Conservation (phyloP, 2,888 invertebrate genomes). For the Julus scandinavius region DNA sequence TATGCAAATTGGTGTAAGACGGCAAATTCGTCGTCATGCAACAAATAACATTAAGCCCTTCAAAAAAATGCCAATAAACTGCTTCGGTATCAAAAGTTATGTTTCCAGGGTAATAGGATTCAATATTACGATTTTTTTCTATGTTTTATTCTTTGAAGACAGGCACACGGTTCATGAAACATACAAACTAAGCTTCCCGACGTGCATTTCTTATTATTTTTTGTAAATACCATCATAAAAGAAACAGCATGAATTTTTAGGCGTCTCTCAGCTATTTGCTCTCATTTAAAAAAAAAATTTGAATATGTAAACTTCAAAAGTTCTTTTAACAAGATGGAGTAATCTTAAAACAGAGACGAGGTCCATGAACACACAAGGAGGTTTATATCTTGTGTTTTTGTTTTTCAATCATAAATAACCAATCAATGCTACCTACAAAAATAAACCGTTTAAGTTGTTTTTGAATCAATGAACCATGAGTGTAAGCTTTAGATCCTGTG, state of each 20-base stretch:
- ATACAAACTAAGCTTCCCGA: background rate
- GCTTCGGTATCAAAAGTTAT: slow-evolving; percentile 21
- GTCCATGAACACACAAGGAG: background rate
- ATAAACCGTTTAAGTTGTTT: background rate
- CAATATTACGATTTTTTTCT: background rate
- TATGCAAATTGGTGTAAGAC: background rate
- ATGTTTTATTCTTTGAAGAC: background rate
- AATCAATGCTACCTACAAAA: background rate
- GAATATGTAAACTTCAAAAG: background rate
- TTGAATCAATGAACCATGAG: background rate
- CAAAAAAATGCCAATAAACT: background rate
- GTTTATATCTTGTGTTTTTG: too few species aligned
- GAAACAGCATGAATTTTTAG: background rate
- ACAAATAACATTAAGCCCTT: slow-evolving; percentile 33
- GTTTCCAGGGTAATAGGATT: slow-evolving; percentile 33
- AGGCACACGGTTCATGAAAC: background rate
- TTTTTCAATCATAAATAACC: background rate
- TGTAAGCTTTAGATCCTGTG: too few species aligned
- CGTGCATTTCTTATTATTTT: background rate
- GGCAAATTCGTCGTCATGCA: background rate
- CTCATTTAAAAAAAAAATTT: background rate
- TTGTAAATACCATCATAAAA: slow-evolving; percentile 18
- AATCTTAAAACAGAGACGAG: background rate
- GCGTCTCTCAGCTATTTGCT: background rate
- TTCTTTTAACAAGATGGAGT: slow-evolving; percentile 17